Conservation (phyloP, 2,113 vertebrate species). For the Archilochus colubris region DNA sequence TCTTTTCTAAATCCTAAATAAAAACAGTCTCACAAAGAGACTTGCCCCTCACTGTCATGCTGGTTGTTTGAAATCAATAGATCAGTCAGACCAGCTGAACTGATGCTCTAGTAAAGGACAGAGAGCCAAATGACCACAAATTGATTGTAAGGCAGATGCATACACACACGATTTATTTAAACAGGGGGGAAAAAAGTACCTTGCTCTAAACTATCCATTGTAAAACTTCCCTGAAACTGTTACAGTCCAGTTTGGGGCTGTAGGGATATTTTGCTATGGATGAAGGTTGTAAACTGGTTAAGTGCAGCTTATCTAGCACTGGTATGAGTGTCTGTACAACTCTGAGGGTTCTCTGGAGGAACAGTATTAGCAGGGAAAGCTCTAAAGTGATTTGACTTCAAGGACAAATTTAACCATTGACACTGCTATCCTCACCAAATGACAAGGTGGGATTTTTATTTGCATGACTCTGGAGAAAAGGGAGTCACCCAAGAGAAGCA, state of each 20-base stretch:
- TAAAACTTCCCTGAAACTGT: background rate
- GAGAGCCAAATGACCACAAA: background rate
- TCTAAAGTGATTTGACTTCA: background rate
- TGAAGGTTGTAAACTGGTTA: background rate
- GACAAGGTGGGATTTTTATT: background rate
- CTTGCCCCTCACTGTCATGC: background rate
- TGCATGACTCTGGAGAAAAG: background rate
- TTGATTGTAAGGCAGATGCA: background rate
- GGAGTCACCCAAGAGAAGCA: background rate
- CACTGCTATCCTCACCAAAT: background rate
- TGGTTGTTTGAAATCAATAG: background rate
- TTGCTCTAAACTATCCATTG: background rate
- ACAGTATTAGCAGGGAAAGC: background rate
- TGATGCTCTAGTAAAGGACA: background rate
- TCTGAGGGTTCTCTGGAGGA: background rate
- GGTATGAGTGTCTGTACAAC: background rate
- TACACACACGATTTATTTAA: background rate
- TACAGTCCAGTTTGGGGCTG: background rate
- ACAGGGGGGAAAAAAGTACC: fast-evolving
- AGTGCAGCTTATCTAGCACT: background rate
- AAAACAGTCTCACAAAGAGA: background rate
- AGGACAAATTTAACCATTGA: background rate
- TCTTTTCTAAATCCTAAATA: background rate
- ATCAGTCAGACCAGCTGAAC: background rate
- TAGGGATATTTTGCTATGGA: background rate